Conservation (phyloP, 2,113 vertebrate species). For the Tachysurus vachellii region DNA sequence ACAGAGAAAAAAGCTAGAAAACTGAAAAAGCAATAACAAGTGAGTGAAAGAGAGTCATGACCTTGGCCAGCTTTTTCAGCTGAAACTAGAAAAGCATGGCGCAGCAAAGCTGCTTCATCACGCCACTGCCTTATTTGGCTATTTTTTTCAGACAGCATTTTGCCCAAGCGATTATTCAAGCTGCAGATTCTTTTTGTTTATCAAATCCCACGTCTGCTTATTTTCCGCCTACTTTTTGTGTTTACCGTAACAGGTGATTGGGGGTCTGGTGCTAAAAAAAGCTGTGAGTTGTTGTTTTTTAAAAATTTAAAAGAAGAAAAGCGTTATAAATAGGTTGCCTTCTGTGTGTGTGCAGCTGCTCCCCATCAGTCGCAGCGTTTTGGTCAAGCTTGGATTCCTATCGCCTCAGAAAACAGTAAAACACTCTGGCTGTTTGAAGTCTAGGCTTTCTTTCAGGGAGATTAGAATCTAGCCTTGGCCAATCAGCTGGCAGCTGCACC, state of each 20-base stretch:
- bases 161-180: constrained; percentile 15
- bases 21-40: not conserved
- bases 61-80: not conserved
- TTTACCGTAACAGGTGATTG: constrained; percentile 52
- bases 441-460: constrained; percentile 31
- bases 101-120: constrained; percentile 16
- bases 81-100: constrained; percentile 17
- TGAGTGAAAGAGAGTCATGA: constrained; percentile 6
- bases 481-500: constrained; percentile 36
- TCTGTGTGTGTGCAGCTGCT: constrained; percentile 50
- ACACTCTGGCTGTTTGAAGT: constrained; percentile 39
- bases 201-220: constrained; percentile 46
- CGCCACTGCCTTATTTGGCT: constrained; percentile 46
- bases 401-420: constrained; percentile 42
- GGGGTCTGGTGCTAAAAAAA: constrained; percentile 7
- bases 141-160: constrained; percentile 30
- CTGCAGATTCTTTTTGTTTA: constrained; percentile 49
- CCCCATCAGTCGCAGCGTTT: constrained; percentile 28
- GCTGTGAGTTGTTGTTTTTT: not conserved
- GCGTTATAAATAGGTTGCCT: constrained; percentile 29
- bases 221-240: constrained; percentile 47
- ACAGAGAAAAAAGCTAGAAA: constrained; percentile 11
- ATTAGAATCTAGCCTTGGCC: constrained; percentile 46
- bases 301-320: constrained; percentile 30
- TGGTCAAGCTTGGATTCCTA: constrained; percentile 38